Conservation (phyloP, 2,797 vertebrate genomes). For the Ctenosaura bakeri region DNA sequence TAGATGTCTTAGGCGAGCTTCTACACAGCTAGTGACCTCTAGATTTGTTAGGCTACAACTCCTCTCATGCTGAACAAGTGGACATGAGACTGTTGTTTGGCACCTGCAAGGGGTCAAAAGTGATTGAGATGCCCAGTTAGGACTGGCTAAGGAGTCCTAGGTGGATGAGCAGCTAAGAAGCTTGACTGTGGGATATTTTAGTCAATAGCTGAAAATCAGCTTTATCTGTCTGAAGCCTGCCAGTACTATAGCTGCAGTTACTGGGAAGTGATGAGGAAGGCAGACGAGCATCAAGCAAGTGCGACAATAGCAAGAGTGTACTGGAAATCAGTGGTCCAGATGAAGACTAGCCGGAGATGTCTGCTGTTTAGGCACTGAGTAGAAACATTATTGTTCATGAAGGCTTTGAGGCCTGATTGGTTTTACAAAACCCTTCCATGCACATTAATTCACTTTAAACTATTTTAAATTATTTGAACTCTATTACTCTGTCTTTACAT, state of each 20-base stretch:
- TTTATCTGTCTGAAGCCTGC: background rate
- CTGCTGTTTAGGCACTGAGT: background rate
- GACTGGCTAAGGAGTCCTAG: background rate
- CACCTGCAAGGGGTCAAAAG: background rate
- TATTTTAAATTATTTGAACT: too few species aligned
- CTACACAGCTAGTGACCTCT: background rate
- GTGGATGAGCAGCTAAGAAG: slow-evolving; percentile 10
- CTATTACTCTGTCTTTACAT: too few species aligned
- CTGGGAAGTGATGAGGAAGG: background rate
- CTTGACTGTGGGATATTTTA: slow-evolving; percentile 2
- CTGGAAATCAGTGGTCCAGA: background rate
- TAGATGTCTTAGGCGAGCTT: background rate
- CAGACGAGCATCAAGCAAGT: background rate
- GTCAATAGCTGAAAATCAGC: slow-evolving; percentile 6
- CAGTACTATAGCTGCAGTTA: background rate
- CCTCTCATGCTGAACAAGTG: background rate
- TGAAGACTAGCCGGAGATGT: background rate
- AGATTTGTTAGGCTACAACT: background rate
- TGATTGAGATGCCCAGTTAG: background rate
- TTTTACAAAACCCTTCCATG: too few species aligned
- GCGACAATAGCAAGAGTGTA: background rate
- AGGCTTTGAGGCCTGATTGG: too few species aligned
- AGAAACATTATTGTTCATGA: too few species aligned
- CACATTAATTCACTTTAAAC: too few species aligned
- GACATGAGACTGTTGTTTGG: background rate